Base-by-base conservation (phyloP, 1,140 invertebrate species). In the Hesperophylax magnus region DNA sequence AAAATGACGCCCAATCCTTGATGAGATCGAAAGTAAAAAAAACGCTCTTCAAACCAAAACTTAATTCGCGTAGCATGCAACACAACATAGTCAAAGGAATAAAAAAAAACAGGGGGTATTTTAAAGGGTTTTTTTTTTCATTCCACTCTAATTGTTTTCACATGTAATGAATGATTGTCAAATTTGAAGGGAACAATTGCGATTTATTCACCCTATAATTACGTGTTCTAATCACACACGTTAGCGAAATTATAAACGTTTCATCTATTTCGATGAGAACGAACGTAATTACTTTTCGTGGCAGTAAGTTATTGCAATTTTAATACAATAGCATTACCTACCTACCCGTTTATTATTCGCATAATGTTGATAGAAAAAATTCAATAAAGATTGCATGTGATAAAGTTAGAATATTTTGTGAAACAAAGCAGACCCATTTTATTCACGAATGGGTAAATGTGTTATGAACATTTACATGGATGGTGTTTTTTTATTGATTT, bases 141-240 rank as follows among this genome's bases (percentile, higher is more conserved):
- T 61, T 61, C 24, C 58, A 61, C 18, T 18, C 18, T 61, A 61
- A 61, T 61, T 61, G 58, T 61, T 61, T 24, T 61, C 58, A 61
- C 58, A 61, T 61, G 18, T 22, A 24, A 18, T 3, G 18, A 61
- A 61, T 61, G 58, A 61, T 61, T 61, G 58, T 18, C 3, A 24
- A 60, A 61, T 18, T 8, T 61, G 7, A 20, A 14, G 15, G 3
- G 18, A 61, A 61, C 58, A 61, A 61, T 61, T 61, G 24, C 17
- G n/a, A 22, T 24, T 61, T 61, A 18, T 24, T 5, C 58, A 3
- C 58, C 58, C 58, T 61, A 61, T 61, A 24, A 47, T 47, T 47
- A 47, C 11, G 39, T 14, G 39, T 47, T 47, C 39, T 47, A 47
- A 61, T 61, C 58, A 61, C 58, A 18, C 18, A 61, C 58, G 58